Evolutionary conservation across 2,888 invertebrate species (phyloP).

Genomic region (Lypha dubia): DNA sequence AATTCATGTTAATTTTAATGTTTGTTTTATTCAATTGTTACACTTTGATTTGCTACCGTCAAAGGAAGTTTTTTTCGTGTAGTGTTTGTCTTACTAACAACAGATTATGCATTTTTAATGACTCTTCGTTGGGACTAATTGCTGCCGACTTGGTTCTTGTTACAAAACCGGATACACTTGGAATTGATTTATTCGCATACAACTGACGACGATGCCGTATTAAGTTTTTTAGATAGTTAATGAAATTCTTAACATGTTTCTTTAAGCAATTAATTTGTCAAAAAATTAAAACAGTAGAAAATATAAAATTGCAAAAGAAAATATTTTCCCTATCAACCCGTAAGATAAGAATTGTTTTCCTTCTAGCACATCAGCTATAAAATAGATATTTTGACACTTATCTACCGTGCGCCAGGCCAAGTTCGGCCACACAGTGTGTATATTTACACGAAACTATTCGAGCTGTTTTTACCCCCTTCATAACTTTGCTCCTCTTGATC

Average conservation of each 20-base stretch:
- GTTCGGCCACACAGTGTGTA: too few species aligned
- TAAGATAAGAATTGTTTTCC: not conserved
- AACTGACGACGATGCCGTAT: constrained; percentile 20
- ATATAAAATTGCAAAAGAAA: not conserved
- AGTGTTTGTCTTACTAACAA: not conserved
- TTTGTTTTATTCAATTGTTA: not conserved
- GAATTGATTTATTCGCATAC: constrained; percentile 18
- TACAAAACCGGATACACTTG: constrained; percentile 34
- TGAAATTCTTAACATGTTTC: constrained; percentile 25
- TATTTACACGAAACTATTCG: too few species aligned
- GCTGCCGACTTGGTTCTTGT: not conserved
- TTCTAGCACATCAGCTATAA: too few species aligned
- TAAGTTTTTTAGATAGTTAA: not conserved
- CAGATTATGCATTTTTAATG: constrained; percentile 7
- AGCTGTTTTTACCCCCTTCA: too few species aligned
- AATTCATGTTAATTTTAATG: not conserved
- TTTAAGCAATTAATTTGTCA: not conserved
- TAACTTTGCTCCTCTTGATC: too few species aligned
- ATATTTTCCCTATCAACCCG: not conserved
- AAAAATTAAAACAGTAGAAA: not conserved
- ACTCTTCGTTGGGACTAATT: constrained; percentile 1
- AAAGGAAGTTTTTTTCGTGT: constrained; percentile 30
- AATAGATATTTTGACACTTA: not conserved
- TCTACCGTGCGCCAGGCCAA: too few species aligned
- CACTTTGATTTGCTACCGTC: constrained; percentile 23